Conservation (phyloP, 2,113 vertebrate species). For the Oncorhynchus kisutch region DNA sequence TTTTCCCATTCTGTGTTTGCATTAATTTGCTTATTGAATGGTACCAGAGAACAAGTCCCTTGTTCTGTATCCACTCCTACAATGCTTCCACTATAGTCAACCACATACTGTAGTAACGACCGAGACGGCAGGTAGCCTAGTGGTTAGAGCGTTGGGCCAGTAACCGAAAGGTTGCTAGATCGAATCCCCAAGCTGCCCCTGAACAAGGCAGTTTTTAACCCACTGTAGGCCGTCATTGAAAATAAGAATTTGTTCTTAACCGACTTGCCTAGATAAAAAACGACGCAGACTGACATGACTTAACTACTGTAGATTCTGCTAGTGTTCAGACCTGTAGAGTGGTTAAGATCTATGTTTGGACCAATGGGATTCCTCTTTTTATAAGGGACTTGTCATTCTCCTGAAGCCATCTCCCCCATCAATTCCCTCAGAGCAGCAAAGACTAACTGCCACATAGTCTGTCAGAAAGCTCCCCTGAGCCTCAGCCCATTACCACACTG, state of each 20-base stretch:
- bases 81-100: background rate
- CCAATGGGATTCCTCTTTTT: background rate
- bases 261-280: too few relatives aligned
- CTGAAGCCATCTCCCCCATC: background rate
- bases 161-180: too few relatives aligned
- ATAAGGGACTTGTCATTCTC: background rate
- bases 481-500: constrained; percentile 2
- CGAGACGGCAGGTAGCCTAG: too few relatives aligned
- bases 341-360: background rate
- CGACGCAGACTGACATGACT: background rate
- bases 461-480: constrained; percentile 14
- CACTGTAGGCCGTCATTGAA: too few relatives aligned
- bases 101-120: background rate
- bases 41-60: background rate
- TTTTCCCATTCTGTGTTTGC: background rate
- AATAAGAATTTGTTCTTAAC: background rate
- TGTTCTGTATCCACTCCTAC: background rate
- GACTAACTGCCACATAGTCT: constrained; percentile 22
- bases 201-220: too few relatives aligned
- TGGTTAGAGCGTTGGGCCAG: too few relatives aligned
- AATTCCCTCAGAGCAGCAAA: constrained; percentile 5
- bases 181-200: too few relatives aligned
- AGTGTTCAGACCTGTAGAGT: background rate
- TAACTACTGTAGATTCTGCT: background rate
- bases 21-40: constrained; percentile 20